Base-by-base conservation (phyloP, 1,140 invertebrate species). In the Mamestra configurata region DNA sequence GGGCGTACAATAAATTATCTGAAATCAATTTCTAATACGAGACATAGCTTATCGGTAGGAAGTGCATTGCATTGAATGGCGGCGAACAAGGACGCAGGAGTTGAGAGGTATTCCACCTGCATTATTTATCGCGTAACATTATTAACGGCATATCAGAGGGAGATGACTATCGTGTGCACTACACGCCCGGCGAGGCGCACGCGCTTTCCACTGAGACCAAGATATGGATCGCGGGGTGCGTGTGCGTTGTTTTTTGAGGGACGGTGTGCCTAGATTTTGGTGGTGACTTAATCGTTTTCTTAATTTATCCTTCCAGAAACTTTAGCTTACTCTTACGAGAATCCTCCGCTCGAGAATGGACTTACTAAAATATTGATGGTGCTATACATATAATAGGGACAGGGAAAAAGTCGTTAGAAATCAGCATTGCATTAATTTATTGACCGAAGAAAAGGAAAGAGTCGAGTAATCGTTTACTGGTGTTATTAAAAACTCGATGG, bases 111-210 rank as follows among this genome's bases (percentile, higher is more conserved):
- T 88, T 89, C 83, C 89, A 92, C 88, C 89, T 91, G 88, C 86
- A 92, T 89, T 92, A 92, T 93, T 92, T 93, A 93, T 92, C 91
- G 87, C 86, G 86, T 91, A 89, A 91, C 87, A 89, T 91, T 92
- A 93, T 92, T 93, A 92, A 92, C 88, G 88, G 90, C 91, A 89
- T 92, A 93, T 93, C 90, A 87, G 86, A 79, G 84, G 80, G 86
- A 92, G 92, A 93, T 93, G 88, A 86, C 85, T 93, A 93, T 93
- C 91, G 82, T 66, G 84, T 86, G 83, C 85, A 85, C 81, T 91
- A 93, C 92, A 92, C 89, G 91, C 82, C 35, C 82, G 79, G 78
- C 85, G 86, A 86, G 85, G 83, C 90, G 91, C 92, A 91, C 92
- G 91, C 91, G 91, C 89, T 89, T 89, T 90, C 84, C 79, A 88